Evolutionary conservation across 2,113 vertebrate genomes (phyloP).

Genomic region (Hepsetus odoe): DNA sequence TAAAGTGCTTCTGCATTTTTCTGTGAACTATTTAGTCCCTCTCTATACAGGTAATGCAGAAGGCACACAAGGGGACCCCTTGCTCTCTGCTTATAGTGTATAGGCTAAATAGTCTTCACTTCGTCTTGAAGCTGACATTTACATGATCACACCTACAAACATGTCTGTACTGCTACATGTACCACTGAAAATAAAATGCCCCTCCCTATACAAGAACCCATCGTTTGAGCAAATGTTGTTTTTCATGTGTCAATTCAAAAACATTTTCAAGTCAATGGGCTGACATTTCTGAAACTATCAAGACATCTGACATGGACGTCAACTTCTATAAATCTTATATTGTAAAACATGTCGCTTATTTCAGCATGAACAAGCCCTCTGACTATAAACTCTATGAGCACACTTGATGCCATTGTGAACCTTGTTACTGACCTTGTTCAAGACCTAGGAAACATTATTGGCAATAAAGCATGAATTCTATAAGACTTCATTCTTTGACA

Average conservation of each 20-base stretch:
- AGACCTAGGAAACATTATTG: slow-evolving; percentile 9
- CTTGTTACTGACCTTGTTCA: neutral
- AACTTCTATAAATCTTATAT: neutral
- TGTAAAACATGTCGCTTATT: neutral
- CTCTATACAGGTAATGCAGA: slow-evolving; percentile 43
- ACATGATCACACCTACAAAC: slow-evolving; percentile 17
- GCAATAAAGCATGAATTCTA: neutral
- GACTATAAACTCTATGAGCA: neutral
- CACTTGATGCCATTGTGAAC: slow-evolving; percentile 1
- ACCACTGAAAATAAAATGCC: slow-evolving; percentile 46
- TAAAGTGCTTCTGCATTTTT: slow-evolving; percentile 33
- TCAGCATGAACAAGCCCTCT: neutral
- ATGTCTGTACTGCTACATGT: slow-evolving; percentile 65
- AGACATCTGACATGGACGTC: neutral
- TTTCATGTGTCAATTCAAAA: neutral
- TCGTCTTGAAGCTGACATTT: slow-evolving; percentile 8
- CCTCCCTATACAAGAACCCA: neutral
- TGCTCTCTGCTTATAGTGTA: slow-evolving; percentile 49
- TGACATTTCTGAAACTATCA: neutral
- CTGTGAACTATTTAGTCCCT: slow-evolving; percentile 21
- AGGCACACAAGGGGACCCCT: slow-evolving; percentile 68
- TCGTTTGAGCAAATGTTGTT: no score
- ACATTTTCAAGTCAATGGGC: neutral
- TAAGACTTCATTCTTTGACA: neutral
- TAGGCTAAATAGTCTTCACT: slow-evolving; percentile 22